phyloP scores from a whole-genome alignment of 1,140 invertebrate genomes.

The Anagrus nilaparvatae region DNA sequence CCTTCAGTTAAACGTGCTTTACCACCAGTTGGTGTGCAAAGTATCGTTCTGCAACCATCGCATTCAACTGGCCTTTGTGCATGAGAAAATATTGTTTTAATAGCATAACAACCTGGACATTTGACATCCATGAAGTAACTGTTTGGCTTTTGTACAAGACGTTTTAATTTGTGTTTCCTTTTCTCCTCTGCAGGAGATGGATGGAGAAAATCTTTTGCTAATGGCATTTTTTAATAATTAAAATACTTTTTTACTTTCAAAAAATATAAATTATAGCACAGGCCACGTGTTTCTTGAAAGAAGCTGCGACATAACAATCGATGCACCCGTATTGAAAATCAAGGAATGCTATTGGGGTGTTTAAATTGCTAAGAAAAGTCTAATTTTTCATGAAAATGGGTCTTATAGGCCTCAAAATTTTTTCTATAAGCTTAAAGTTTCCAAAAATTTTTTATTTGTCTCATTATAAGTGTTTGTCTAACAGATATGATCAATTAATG shows the following conservation, averaged over 20 bases:
- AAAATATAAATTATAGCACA: conserved; percentile 24
- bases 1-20: conserved; percentile 97
- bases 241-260: conserved; percentile 22
- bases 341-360: no score
- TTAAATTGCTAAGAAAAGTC: no score
- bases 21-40: conserved; percentile 98
- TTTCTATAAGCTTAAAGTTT: no score
- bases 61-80: conserved; percentile 97
- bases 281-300: conserved; percentile 30
- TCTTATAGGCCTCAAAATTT: no score
- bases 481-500: no score
- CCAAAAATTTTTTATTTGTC: no score
- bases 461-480: no score
- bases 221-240: conserved; percentile 57
- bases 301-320: conserved; percentile 25
- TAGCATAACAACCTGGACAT: conserved; percentile 98
- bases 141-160: conserved; percentile 97
- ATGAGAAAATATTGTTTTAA: conserved; percentile 98
- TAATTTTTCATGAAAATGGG: no score
- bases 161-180: conserved; percentile 90
- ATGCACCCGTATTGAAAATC: no score
- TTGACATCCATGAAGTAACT: conserved; percentile 99
- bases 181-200: conserved; percentile 88
- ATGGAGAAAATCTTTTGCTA: conserved; percentile 95
- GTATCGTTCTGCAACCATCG: conserved; percentile 93